These are phyloP conservation scores for Hippocampus zosterae DNA, from an alignment of 2,113 vertebrate genomes.

Conservation along the genomic window DNA sequence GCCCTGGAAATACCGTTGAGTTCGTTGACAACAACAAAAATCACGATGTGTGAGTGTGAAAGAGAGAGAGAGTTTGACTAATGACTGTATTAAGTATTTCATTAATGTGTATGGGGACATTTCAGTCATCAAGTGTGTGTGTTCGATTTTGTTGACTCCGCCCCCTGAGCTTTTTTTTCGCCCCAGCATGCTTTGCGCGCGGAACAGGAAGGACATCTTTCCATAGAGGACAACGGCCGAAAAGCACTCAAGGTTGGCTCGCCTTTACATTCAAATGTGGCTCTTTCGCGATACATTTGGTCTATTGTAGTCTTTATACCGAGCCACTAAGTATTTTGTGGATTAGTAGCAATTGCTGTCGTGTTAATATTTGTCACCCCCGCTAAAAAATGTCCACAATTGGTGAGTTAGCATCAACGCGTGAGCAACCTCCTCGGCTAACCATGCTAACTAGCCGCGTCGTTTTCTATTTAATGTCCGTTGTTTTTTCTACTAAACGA, in stretches of 20 bases:
- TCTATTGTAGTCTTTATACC: neutral
- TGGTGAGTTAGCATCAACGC: neutral
- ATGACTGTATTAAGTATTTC: no score
- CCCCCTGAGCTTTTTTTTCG: slow-evolving; percentile 7
- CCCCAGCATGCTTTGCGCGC: slow-evolving; percentile 60
- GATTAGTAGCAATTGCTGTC: neutral
- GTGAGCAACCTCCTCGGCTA: neutral
- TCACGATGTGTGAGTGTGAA: no score
- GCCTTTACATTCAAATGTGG: neutral
- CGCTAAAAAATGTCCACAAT: neutral
- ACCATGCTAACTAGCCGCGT: neutral
- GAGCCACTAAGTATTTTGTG: neutral
- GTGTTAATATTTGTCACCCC: no score
- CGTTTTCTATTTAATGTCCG: neutral
- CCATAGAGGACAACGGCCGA: slow-evolving; percentile 41
- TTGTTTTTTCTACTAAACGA: neutral
- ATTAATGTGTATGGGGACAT: no score
- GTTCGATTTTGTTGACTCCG: no score
- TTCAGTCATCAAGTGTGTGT: no score
- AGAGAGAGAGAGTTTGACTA: no score
- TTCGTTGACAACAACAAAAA: no score
- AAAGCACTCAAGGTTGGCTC: slow-evolving; percentile 48
- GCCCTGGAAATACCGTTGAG: no score
- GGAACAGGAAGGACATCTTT: slow-evolving; percentile 5
- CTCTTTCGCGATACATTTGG: neutral